These are phyloP conservation scores for Nymphalis io DNA, from an alignment of 1,140 invertebrate species.

Conservation along the genomic window DNA sequence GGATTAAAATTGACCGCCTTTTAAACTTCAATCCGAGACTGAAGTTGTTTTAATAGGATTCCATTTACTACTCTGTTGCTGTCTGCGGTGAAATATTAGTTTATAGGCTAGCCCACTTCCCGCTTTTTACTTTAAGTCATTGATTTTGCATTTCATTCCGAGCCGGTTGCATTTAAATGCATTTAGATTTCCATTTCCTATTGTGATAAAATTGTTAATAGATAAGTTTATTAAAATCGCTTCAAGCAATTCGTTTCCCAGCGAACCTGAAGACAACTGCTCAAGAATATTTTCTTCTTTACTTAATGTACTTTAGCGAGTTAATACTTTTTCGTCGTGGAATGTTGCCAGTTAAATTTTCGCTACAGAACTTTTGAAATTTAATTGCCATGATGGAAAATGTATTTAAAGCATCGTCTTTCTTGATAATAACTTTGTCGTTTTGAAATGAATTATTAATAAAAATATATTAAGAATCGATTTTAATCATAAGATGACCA, in stretches of 20 bases:
- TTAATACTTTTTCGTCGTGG: slow-evolving; percentile 34
- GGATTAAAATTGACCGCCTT: slow-evolving; percentile 36
- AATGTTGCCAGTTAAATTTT: slow-evolving; percentile 33
- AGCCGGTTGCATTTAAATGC: slow-evolving; percentile 58
- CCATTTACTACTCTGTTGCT: slow-evolving; percentile 51
- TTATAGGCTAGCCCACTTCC: slow-evolving; percentile 59
- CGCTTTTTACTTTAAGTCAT: slow-evolving; percentile 49
- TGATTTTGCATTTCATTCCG: slow-evolving; percentile 56
- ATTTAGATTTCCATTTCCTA: slow-evolving; percentile 67
- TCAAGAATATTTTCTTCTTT: slow-evolving; percentile 29
- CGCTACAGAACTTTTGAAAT: slow-evolving; percentile 25
- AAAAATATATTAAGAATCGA: not conserved
- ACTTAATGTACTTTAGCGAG: slow-evolving; percentile 28
- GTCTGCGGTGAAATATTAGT: slow-evolving; percentile 62
- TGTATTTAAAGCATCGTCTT: slow-evolving; percentile 11
- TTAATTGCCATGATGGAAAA: slow-evolving; percentile 25
- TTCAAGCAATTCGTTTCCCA: slow-evolving; percentile 20
- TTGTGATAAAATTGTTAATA: slow-evolving; percentile 68
- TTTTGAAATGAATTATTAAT: not conserved
- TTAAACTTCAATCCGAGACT: slow-evolving; percentile 40
- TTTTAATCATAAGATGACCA: not conserved
- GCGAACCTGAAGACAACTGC: slow-evolving; percentile 8
- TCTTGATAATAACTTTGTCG: not conserved
- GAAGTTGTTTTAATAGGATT: slow-evolving; percentile 44
- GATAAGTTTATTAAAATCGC: slow-evolving; percentile 56